Evolutionary conservation across 1,140 invertebrate genomes (phyloP).

Genomic region (Ceratina australensis): DNA sequence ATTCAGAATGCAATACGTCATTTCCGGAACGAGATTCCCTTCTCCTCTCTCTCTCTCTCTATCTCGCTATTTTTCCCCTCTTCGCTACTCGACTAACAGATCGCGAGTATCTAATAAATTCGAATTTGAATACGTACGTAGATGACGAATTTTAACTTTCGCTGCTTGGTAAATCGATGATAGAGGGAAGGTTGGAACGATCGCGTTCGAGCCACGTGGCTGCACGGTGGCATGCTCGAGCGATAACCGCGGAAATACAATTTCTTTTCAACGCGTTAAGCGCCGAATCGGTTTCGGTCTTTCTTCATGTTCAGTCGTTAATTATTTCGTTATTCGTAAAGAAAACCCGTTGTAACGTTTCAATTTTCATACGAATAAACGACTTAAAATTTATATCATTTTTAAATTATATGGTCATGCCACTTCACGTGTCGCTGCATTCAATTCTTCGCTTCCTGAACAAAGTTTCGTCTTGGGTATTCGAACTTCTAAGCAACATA

Average conservation of each 20-base stretch:
- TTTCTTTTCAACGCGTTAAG: background rate
- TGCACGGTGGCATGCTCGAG: background rate
- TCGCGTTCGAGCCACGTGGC: conserved; percentile 36
- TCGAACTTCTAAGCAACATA: background rate
- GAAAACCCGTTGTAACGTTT: too few species aligned
- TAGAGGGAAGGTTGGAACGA: conserved; percentile 41
- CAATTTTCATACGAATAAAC: too few species aligned
- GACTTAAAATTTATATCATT: too few species aligned
- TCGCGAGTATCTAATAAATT: background rate
- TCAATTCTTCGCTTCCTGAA: too few species aligned
- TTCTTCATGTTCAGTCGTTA: too few species aligned
- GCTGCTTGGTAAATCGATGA: background rate
- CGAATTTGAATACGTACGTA: background rate
- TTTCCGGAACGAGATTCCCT: conserved; percentile 51
- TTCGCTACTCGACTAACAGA: conserved; percentile 9
- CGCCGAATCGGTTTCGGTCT: too few species aligned
- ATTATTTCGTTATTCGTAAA: too few species aligned
- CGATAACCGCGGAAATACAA: conserved; percentile 15
- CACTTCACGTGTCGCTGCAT: too few species aligned
- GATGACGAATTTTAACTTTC: background rate
- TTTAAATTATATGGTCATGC: too few species aligned
- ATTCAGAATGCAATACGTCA: conserved; percentile 54
- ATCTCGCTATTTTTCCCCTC: background rate
- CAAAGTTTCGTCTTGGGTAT: background rate
- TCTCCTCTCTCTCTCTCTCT: background rate